phyloP scores from a whole-genome alignment of 2,113 vertebrate species.

The Camarhynchus parvulus region DNA sequence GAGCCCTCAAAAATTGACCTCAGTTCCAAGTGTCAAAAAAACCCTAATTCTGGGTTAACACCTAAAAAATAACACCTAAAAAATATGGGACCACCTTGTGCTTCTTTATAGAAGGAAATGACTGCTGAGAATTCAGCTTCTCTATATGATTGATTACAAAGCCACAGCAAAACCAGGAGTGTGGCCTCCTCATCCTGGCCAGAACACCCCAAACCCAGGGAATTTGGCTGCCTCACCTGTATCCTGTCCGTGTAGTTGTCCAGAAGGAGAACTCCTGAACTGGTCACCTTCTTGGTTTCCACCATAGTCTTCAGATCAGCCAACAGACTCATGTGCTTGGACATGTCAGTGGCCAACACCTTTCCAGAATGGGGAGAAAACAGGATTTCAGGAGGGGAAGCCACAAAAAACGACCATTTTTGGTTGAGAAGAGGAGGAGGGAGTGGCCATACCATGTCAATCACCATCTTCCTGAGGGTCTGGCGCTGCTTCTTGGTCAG shows the following conservation, averaged over 20 bases:
- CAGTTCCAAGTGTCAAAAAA: not conserved
- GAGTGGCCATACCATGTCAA: conserved; percentile 87
- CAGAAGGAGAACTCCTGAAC: conserved; percentile 93
- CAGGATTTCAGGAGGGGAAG: not conserved
- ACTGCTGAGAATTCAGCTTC: not conserved
- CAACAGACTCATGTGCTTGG: conserved; percentile 97
- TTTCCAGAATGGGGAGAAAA: conserved; percentile 25
- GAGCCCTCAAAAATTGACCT: not conserved
- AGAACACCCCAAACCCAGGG: not conserved
- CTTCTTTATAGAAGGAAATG: not conserved
- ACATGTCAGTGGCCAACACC: conserved; percentile 99
- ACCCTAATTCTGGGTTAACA: not conserved
- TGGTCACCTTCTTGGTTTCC: conserved; percentile 98
- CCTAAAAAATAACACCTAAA: not conserved
- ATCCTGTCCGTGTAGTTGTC: conserved; percentile 98
- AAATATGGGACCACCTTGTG: not conserved
- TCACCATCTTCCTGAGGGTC: conserved; percentile 95
- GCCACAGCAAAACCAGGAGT: not conserved
- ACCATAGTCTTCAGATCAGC: conserved; percentile 99
- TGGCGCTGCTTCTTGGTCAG: conserved; percentile 94
- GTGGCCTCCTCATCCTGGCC: not conserved
- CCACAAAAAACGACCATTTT: accelerated
- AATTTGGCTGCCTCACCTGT: conserved; percentile 79
- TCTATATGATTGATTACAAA: accelerated
- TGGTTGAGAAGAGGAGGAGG: not conserved